Base-by-base conservation (phyloP, 2,888 invertebrate species). In the Ophion ventricosus region DNA sequence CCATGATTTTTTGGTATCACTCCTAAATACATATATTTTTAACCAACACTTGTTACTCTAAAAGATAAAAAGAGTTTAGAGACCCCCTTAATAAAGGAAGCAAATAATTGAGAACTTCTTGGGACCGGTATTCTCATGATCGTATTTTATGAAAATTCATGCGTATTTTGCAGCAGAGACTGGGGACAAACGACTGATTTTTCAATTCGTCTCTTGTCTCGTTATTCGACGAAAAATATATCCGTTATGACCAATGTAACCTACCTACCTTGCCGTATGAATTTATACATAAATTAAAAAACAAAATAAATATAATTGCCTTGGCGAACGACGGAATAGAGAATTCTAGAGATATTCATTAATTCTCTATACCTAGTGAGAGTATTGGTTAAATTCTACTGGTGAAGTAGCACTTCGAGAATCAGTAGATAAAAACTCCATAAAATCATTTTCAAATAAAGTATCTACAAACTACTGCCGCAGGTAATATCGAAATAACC, bases 81-180 rank as follows among this genome's bases (percentile, higher is more conserved):
- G 49, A 49, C 17, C 17, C 20, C 14, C 5, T 49, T 2, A 0
- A 14, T 17, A 17, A 26, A 2, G 0, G 10, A 49, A 49, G 23
- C 17, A 49, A 17, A 10, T 25, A 14, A 49, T 43, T 17, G 67
- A n/a, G 43, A 17, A 49, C 17, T 49, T 49, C 14, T 49, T 0
- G 25, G 25, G 49, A 56, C 57, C 78, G 67, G 69, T 74, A 57
- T 0, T 74, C 57, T 57, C 43, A 74, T 70, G 56, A 69, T n/a
- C 63, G 69, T 64, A 20, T 78, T 74, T 57, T 43, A 66, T 73
- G 66, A 25, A 74, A 78, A 78, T 26, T 43, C 35, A 61, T 63
- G 29, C 29, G 26, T n/a, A 67, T 69, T 66, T 54, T 66, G 67
- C 43, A 25, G 17, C 14, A 17, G 49, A 67, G 67, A 67, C 67